Evolutionary conservation across 2,888 invertebrate genomes (phyloP).

Genomic region (Allolobophora icterica): DNA sequence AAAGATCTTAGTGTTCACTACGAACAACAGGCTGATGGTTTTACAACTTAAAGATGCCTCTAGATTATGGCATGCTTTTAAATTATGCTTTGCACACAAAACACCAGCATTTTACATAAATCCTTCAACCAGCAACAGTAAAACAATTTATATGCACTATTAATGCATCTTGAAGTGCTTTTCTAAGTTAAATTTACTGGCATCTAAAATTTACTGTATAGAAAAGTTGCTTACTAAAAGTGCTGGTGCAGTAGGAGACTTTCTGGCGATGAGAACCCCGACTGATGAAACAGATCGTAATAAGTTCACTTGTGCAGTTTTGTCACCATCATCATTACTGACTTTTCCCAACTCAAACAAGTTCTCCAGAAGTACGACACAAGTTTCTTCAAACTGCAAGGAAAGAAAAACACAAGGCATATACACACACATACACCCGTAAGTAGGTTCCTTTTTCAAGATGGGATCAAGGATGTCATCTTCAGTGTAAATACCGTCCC

Average conservation of each 20-base stretch:
- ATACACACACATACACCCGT: background rate
- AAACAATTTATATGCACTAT: too few relatives aligned
- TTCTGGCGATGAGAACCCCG: background rate
- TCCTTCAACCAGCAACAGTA: too few relatives aligned
- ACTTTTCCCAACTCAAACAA: constrained; percentile 18
- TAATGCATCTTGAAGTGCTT: too few relatives aligned
- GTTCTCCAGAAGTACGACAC: background rate
- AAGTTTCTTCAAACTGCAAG: background rate
- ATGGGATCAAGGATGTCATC: background rate
- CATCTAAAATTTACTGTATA: background rate
- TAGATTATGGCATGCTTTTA: too few relatives aligned
- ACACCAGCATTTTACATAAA: too few relatives aligned
- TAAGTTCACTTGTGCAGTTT: background rate
- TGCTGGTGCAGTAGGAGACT: background rate
- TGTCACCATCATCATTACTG: background rate
- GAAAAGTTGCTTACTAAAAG: background rate
- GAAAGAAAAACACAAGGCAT: background rate
- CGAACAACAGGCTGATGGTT: too few relatives aligned
- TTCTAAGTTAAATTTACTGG: too few relatives aligned
- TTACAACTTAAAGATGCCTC: too few relatives aligned
- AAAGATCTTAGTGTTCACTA: too few relatives aligned
- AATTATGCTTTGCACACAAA: too few relatives aligned
- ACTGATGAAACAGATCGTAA: background rate
- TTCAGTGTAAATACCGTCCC: too few relatives aligned
- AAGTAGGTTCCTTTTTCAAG: background rate